phyloP scores from a whole-genome alignment of 2,113 vertebrate species.

The Psittacus erithacus region DNA sequence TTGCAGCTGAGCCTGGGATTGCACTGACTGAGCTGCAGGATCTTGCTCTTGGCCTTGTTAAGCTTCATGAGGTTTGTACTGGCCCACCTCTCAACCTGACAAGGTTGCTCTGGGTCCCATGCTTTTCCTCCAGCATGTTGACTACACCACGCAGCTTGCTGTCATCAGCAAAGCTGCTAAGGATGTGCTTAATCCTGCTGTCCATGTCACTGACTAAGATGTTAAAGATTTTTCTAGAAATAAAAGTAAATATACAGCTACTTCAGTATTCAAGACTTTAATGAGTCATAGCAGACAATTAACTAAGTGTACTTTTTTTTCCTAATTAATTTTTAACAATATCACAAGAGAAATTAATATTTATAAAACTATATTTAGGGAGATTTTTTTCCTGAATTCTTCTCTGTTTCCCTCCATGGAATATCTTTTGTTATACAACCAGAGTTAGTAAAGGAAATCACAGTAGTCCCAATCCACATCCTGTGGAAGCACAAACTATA shows the following conservation, averaged over 20 bases:
- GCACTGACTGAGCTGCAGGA: not conserved
- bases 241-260: not conserved
- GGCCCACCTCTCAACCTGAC: not conserved
- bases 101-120: not conserved
- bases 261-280: not conserved
- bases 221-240: not conserved
- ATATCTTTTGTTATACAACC: not conserved
- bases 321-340: not conserved
- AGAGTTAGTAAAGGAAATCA: not conserved
- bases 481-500: not conserved
- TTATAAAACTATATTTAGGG: not conserved
- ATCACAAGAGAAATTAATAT: not conserved
- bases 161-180: not conserved
- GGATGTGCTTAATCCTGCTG: not conserved
- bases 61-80: not conserved
- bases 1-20: not conserved
- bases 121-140: not conserved
- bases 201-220: not conserved
- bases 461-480: accelerated
- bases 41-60: not conserved
- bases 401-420: not conserved
- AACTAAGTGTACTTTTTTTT: not conserved
- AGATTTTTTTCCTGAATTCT: not conserved
- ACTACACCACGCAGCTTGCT: not conserved
- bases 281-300: not conserved